phyloP scores from a whole-genome alignment of 2,797 vertebrate genomes.

The Galago senegalensis region DNA sequence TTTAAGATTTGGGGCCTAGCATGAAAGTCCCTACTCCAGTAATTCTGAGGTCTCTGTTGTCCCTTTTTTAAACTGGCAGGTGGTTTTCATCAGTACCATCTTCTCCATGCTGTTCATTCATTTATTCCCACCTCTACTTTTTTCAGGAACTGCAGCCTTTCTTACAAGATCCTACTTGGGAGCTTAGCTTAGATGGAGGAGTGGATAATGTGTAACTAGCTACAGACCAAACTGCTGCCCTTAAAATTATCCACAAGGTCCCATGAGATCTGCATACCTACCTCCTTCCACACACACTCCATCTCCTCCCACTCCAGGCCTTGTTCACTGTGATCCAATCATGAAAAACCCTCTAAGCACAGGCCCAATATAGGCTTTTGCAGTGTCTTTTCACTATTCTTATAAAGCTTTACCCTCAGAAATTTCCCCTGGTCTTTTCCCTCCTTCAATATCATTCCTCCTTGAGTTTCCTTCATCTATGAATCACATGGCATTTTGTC shows the following conservation, averaged over 20 bases:
- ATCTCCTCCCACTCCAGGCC: too few relatives aligned
- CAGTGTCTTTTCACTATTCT: background rate
- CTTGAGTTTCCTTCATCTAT: background rate
- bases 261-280: background rate
- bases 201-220: background rate
- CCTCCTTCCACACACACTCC: background rate
- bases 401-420: background rate
- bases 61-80: background rate
- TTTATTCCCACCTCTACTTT: background rate
- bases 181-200: background rate
- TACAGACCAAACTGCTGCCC: background rate
- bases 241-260: background rate
- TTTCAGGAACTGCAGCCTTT: background rate
- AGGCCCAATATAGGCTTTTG: background rate
- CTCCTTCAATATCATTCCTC: background rate
- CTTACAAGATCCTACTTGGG: background rate
- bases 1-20: background rate
- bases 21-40: too few relatives aligned
- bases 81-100: background rate
- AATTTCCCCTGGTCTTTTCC: too few relatives aligned
- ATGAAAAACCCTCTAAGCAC: too few relatives aligned
- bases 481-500: background rate
- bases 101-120: background rate
- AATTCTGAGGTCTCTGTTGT: background rate
- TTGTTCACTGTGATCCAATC: background rate